Percentiles rank a stretch among this genome's conserved stretches.
Conservation (phyloP, 2,797 vertebrate genomes). For the Acrossocheilus fasciatus region DNA sequence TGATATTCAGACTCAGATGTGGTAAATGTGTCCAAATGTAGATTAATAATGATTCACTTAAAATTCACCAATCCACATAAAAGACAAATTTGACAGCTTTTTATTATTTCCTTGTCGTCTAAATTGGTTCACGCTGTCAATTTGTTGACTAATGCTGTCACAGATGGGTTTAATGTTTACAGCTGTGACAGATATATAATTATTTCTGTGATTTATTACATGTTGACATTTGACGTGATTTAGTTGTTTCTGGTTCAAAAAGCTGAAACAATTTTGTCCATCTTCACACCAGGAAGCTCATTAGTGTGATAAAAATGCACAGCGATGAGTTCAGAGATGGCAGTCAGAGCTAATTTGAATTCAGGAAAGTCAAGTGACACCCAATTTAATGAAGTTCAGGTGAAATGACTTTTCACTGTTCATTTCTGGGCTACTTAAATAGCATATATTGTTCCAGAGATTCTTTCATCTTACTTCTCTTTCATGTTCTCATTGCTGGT, state of each 20-base stretch:
- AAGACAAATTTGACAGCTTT: not conserved
- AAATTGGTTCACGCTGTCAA: not conserved
- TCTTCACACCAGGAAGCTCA: conserved; percentile 16
- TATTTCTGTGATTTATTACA: not conserved
- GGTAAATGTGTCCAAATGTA: not conserved
- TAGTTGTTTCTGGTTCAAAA: not conserved
- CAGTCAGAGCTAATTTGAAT: conserved; percentile 6
- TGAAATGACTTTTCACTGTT: conserved; percentile 33
- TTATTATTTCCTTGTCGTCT: not conserved
- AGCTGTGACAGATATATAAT: not conserved
- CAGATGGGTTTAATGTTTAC: not conserved
- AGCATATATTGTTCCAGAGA: not conserved
- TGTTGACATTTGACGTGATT: no score
- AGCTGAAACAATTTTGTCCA: not conserved
- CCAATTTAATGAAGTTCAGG: not conserved
- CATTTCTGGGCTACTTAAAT: conserved; percentile 25
- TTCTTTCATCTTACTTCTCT: not conserved
- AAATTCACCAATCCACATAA: not conserved
- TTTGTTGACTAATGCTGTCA: not conserved
- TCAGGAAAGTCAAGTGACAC: conserved; percentile 9
- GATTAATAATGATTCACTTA: not conserved
- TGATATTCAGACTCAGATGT: not conserved
- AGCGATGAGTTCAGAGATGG: not conserved
- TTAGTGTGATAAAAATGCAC: conserved; percentile 16
- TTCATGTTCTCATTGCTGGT: not conserved